Conservation (phyloP, 30 jellyfish, hydroid and myxozoan genomes). For the Aurelia sp. region DNA sequence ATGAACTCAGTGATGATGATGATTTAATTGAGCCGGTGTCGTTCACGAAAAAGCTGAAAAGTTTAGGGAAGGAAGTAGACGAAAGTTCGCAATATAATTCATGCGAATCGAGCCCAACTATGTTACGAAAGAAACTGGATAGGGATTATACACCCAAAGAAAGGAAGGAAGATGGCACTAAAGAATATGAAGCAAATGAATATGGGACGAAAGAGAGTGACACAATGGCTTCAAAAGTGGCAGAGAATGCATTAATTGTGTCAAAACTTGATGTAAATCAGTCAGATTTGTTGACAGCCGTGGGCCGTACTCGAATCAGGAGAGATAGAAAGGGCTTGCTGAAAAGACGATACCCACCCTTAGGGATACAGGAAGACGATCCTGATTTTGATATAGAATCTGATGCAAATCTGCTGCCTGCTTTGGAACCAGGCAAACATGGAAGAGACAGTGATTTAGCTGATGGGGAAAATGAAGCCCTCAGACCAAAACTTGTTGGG, state of each 20-base stretch:
- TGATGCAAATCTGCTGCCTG: background rate
- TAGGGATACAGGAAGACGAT: conserved; percentile 14
- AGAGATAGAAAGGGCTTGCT: conserved; percentile 15
- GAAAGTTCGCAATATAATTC: background rate
- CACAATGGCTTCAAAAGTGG: background rate
- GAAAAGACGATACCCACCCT: conserved; percentile 41
- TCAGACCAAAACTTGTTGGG: no score
- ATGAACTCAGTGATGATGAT: conserved; percentile 5
- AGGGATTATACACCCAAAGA: no score
- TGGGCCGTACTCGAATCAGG: background rate
- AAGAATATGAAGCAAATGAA: background rate
- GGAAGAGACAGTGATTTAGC: no score
- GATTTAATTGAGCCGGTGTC: conserved; percentile 21
- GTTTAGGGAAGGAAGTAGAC: conserved; percentile 2
- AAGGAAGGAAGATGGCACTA: background rate
- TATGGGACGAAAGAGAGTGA: background rate
- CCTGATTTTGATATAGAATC: background rate
- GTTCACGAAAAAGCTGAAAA: conserved; percentile 3
- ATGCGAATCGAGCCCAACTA: no score
- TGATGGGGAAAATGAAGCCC: no score
- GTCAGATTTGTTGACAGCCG: background rate
- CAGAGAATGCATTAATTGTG: no score
- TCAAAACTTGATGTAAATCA: background rate
- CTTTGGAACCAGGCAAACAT: no score
- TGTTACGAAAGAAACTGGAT: no score